Conservation (phyloP, 2,888 invertebrate genomes). For the Himalopsyche tibetana region DNA sequence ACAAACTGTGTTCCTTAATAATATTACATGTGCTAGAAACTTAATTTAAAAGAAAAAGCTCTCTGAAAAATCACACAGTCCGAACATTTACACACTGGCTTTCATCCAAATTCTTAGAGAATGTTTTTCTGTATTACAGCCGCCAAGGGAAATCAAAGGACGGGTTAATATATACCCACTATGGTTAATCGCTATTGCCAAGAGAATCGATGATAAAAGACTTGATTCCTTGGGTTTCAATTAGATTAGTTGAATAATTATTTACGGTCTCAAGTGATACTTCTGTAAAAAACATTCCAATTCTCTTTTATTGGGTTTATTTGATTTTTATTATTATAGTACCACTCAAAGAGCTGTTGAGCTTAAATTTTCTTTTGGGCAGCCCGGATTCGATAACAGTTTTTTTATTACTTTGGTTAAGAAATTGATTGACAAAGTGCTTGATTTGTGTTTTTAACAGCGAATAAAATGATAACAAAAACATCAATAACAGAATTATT, state of each 20-base stretch:
- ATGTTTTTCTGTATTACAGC: slow-evolving; percentile 16
- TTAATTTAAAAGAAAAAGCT: not conserved
- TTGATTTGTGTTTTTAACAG: too few relatives aligned
- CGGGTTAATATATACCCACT: slow-evolving; percentile 9
- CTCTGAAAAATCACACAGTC: not conserved
- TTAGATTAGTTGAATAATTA: slow-evolving; percentile 10
- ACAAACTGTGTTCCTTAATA: too few relatives aligned
- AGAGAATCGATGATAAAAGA: slow-evolving; percentile 5
- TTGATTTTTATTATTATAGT: too few relatives aligned
- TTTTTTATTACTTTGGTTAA: too few relatives aligned
- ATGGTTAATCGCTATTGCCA: slow-evolving; percentile 4
- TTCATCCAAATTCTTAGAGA: not conserved
- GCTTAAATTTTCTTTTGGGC: too few relatives aligned
- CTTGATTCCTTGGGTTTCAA: not conserved
- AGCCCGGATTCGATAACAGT: too few relatives aligned
- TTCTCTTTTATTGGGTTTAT: too few relatives aligned
- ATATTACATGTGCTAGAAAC: not conserved
- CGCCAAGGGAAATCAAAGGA: slow-evolving; percentile 21
- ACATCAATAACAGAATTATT: too few relatives aligned
- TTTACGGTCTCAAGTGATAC: slow-evolving; percentile 55
- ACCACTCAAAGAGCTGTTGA: too few relatives aligned
- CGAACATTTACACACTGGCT: slow-evolving; percentile 15
- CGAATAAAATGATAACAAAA: too few relatives aligned
- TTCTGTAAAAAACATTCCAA: too few relatives aligned
- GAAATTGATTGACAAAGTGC: too few relatives aligned